phyloP scores from a whole-genome alignment of 2,113 vertebrate species.

The Vimba vimba region DNA sequence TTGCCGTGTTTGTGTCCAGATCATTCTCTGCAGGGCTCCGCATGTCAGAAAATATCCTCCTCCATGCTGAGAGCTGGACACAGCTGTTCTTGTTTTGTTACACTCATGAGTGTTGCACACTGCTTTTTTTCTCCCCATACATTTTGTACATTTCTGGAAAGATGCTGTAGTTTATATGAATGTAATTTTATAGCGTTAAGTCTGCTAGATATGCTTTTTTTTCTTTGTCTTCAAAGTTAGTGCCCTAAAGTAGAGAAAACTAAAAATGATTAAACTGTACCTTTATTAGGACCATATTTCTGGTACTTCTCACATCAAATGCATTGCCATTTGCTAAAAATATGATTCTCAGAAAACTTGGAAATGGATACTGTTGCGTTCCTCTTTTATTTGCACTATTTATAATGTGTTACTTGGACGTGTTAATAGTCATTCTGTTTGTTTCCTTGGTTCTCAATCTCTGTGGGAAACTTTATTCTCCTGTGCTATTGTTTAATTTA shows the following conservation, averaged over 20 bases:
- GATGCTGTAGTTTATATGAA: background rate
- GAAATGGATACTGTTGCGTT: background rate
- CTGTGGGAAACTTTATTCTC: conserved; percentile 1
- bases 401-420: conserved; percentile 15
- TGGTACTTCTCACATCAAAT: conserved; percentile 16
- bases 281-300: background rate
- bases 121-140: background rate
- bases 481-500: background rate
- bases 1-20: conserved; percentile 25
- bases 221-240: background rate
- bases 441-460: background rate
- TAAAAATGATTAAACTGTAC: background rate
- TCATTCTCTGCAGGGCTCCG: conserved; percentile 13
- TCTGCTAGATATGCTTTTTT: background rate
- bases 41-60: conserved; percentile 32
- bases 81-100: conserved; percentile 44
- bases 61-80: conserved; percentile 12
- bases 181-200: background rate
- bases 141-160: background rate
- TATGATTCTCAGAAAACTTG: background rate
- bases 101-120: conserved; percentile 7
- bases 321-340: background rate
- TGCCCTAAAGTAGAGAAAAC: background rate
- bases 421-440: conserved; percentile 41
- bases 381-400: conserved; percentile 6